Percentiles rank a stretch among this genome's conserved stretches.
Conservation (phyloP, 2,888 invertebrate species). For the Macaria notata region DNA sequence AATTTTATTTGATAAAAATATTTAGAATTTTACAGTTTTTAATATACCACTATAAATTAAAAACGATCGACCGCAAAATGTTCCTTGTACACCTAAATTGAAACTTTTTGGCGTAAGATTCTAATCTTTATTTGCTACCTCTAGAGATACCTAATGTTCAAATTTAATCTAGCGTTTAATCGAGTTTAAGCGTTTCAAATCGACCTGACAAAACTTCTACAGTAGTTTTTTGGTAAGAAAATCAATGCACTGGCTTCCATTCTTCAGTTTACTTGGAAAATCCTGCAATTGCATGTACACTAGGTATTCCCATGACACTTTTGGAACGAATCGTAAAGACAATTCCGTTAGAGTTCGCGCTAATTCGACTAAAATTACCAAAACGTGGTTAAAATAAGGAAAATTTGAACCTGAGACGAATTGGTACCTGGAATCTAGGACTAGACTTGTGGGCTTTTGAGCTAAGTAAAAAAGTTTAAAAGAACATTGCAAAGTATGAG, state of each 20-base stretch:
- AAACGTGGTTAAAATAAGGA: not conserved
- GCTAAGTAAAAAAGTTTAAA: too few species aligned
- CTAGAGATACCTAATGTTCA: not conserved
- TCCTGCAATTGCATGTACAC: slow-evolving; percentile 8
- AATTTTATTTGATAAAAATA: too few species aligned
- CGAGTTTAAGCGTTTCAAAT: slow-evolving; percentile 12
- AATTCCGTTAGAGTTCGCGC: slow-evolving; percentile 3
- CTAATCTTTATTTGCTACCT: slow-evolving; percentile 12
- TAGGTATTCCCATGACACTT: slow-evolving; percentile 5
- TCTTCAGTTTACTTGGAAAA: slow-evolving; percentile 3
- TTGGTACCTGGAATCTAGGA: too few species aligned
- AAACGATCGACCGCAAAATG: too few species aligned
- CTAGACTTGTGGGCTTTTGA: too few species aligned
- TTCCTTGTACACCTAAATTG: too few species aligned
- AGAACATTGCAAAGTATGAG: too few species aligned
- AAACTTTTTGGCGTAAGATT: too few species aligned
- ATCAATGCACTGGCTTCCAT: slow-evolving; percentile 7
- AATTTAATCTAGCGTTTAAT: slow-evolving; percentile 14
- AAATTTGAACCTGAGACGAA: not conserved
- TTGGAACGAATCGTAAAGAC: slow-evolving; percentile 4
- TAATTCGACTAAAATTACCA: slow-evolving; percentile 1
- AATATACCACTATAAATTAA: too few species aligned
- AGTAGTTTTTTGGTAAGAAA: slow-evolving; percentile 2
- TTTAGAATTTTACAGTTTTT: too few species aligned
- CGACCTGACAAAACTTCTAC: slow-evolving; percentile 1